These are phyloP conservation scores for Loxodonta africana DNA, from an alignment of 2,113 vertebrate genomes.

Conservation along the genomic window DNA sequence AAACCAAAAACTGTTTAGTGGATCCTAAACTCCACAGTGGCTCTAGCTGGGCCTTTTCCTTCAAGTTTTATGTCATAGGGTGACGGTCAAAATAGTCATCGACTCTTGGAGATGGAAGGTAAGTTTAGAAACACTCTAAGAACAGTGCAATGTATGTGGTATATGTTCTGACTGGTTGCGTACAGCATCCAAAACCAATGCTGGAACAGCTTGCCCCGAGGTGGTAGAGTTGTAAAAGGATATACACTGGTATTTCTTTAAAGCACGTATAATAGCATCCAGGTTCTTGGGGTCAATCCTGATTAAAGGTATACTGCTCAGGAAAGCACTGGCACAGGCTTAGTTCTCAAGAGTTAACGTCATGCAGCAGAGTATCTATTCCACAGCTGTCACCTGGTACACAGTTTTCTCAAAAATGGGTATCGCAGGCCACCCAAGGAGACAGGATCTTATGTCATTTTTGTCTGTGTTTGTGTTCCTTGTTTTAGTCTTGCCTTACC, in stretches of 20 bases:
- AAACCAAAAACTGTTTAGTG: neutral
- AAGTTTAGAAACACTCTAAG: slow-evolving; percentile 8
- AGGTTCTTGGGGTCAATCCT: neutral
- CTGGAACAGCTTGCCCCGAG: neutral
- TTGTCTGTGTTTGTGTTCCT: too few species aligned
- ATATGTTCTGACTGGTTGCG: neutral
- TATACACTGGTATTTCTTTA: neutral
- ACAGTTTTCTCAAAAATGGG: neutral
- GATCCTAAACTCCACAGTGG: neutral
- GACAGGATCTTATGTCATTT: neutral
- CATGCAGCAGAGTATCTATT: slow-evolving; percentile 48
- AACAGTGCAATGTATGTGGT: neutral
- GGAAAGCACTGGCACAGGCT: slow-evolving; percentile 35
- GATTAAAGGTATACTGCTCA: neutral
- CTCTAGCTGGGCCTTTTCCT: slow-evolving; percentile 14
- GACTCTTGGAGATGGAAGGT: neutral
- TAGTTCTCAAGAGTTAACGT: slow-evolving; percentile 39
- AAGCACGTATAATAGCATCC: slow-evolving; percentile 23
- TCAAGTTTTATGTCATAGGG: neutral
- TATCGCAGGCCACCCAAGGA: neutral
- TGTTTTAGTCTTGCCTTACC: too few species aligned
- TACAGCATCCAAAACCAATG: neutral
- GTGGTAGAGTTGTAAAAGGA: neutral
- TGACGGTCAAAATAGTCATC: slow-evolving; percentile 18
- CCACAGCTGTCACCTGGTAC: neutral